Base-by-base conservation (phyloP, 2,797 vertebrate genomes). In the Rhyacichthys aspro region DNA sequence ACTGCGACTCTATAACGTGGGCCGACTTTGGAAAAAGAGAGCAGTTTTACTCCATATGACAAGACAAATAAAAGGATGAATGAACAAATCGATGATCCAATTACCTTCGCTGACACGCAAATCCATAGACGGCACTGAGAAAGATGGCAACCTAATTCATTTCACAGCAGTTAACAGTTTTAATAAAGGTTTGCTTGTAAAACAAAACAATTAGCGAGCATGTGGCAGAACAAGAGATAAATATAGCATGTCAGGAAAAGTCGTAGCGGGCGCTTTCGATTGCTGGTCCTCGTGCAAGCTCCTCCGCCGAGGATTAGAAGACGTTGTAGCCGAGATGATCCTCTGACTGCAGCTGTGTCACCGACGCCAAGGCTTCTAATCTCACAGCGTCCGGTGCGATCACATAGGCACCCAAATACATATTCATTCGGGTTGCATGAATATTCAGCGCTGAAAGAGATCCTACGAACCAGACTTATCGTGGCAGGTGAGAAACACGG, bases 31-130 rank as follows among this genome's bases (percentile, higher is more conserved):
- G n/a, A 14, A 48, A 8, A 15, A 66, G 47, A 42, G 65, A 60
- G 41, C 39, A 32, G 38, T 76, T 83, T 78, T 63, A 61, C 76
- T 34, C 39, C 54, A 70, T 59, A 63, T 79, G 68, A 80, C 70
- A 74, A 64, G 76, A 70, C 57, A 74, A 82, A 82, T 80, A 79
- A 66, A 70, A 66, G 78, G 71, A 77, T 76, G 76, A 59, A 66
- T 61, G 73, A 68, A 57, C 73, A 70, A 72, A 87, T 85, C 82
- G 73, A 88, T 88, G 79, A 84, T 84, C 75, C 86, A 85, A 88
- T 88, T 86, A 85, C 77, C 69, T 67, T 15, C 18, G 69, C 75
- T 80, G 86, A 78, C 84, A 79, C 65, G 43, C 57, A 70, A 72
- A 89, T 87, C 85, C 59, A 88, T 87, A 65, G 59, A 63, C 72